phyloP scores from a whole-genome alignment of 2,888 invertebrate genomes.

The Ptilodon capucinus region DNA sequence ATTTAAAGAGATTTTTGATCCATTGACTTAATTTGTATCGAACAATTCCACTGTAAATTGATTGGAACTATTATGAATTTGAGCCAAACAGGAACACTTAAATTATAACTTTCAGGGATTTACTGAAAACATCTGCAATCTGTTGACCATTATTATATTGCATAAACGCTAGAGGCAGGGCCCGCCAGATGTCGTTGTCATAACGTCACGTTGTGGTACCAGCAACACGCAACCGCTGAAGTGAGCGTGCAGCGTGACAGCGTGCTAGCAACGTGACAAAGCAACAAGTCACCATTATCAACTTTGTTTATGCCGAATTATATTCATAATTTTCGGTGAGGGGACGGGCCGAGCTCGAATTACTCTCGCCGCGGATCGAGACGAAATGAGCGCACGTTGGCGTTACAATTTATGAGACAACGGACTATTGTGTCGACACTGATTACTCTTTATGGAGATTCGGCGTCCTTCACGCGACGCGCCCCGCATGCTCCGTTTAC shows the following conservation, averaged over 20 bases:
- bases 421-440: slow-evolving; percentile 71
- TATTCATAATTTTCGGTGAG: slow-evolving; percentile 31
- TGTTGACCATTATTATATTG: slow-evolving; percentile 6
- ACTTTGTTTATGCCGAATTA: slow-evolving; percentile 29
- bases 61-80: no score
- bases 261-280: slow-evolving; percentile 6
- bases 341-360: slow-evolving; percentile 23
- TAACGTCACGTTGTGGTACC: slow-evolving; percentile 28
- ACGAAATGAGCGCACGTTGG: slow-evolving; percentile 55
- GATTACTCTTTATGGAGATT: slow-evolving; percentile 79
- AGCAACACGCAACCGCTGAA: slow-evolving; percentile 30
- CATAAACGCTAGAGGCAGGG: slow-evolving; percentile 25
- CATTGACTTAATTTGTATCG: no score
- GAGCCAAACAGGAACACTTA: no score
- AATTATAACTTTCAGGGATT: no score
- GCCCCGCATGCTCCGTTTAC: slow-evolving; percentile 64
- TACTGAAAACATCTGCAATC: no score
- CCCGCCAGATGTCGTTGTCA: slow-evolving; percentile 32
- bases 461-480: slow-evolving; percentile 64
- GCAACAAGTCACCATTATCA: slow-evolving; percentile 35
- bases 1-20: no score
- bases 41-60: no score
- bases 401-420: slow-evolving; percentile 63
- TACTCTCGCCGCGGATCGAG: slow-evolving; percentile 31
- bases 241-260: slow-evolving; percentile 11